phyloP scores from a whole-genome alignment of 2,888 invertebrate species.

The Maniola hyperantus region DNA sequence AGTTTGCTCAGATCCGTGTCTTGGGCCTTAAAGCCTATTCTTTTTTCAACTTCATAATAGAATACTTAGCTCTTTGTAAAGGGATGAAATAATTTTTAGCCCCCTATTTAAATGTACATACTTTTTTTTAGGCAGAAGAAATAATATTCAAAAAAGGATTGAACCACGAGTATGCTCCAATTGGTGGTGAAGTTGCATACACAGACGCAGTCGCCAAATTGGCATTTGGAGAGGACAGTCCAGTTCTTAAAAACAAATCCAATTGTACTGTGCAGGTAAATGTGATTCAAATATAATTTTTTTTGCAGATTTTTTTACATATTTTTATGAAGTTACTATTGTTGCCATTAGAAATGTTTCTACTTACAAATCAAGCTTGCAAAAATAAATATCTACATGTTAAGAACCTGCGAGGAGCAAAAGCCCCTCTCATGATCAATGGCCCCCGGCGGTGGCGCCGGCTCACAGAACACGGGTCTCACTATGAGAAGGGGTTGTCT shows the following conservation, averaged over 20 bases:
- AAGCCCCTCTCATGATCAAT: too few species aligned
- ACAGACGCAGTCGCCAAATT: slow-evolving; percentile 92
- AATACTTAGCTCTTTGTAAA: neutral
- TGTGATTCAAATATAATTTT: neutral
- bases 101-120: neutral
- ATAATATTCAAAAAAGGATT: slow-evolving; percentile 85
- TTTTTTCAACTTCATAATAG: neutral
- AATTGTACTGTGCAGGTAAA: slow-evolving; percentile 88
- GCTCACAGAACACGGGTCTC: too few species aligned
- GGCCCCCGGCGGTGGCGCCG: too few species aligned
- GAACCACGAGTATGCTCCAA: slow-evolving; percentile 98
- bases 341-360: too few species aligned
- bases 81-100: neutral
- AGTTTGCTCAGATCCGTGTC: too few species aligned
- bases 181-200: slow-evolving; percentile 93
- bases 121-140: slow-evolving; percentile 88
- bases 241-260: slow-evolving; percentile 85
- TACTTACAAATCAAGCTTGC: too few species aligned
- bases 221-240: slow-evolving; percentile 92
- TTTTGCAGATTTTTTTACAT: neutral
- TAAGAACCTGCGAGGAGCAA: too few species aligned
- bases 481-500: too few species aligned
- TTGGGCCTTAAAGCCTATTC: too few species aligned
- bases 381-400: too few species aligned
- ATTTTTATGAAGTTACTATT: too few species aligned